Evolutionary conservation across 1,140 invertebrate species (phyloP).

Genomic region (Bombus pascuorum): DNA sequence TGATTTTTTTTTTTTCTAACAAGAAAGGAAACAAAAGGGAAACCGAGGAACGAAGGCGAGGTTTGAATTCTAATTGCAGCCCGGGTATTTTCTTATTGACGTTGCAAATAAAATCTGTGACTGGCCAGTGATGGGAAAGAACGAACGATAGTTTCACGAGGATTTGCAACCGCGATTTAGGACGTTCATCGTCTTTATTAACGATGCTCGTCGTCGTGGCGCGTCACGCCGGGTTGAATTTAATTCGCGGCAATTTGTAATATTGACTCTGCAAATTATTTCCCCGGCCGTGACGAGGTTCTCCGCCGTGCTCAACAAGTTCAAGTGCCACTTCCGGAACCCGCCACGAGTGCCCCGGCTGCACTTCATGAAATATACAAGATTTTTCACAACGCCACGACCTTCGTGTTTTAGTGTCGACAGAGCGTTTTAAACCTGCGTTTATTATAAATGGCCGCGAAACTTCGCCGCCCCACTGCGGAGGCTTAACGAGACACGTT

Average conservation of each 20-base stretch:
- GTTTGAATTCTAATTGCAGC: slow-evolving; percentile 27
- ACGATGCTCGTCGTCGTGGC: not conserved
- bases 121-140: not conserved
- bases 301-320: slow-evolving; percentile 38
- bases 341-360: not conserved
- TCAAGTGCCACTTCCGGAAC: slow-evolving; percentile 32
- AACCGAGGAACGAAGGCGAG: not conserved
- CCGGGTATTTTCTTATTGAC: not conserved
- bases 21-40: not conserved
- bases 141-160: slow-evolving; percentile 1
- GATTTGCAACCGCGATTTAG: not conserved
- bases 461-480: not conserved
- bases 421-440: slow-evolving; percentile 3
- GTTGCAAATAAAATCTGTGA: slow-evolving; percentile 15
- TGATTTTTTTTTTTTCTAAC: not conserved
- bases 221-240: slow-evolving; percentile 13
- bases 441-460: slow-evolving; percentile 38
- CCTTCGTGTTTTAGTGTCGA: not conserved
- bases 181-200: slow-evolving; percentile 22
- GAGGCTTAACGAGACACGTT: slow-evolving; percentile 2
- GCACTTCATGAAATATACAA: slow-evolving; percentile 38
- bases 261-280: slow-evolving; percentile 56
- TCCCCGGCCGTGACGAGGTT: slow-evolving; percentile 32
- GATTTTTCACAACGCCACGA: slow-evolving; percentile 2
- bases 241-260: slow-evolving; percentile 52